phyloP scores from a whole-genome alignment of 2,113 vertebrate species.

The Hiodon alosoides region DNA sequence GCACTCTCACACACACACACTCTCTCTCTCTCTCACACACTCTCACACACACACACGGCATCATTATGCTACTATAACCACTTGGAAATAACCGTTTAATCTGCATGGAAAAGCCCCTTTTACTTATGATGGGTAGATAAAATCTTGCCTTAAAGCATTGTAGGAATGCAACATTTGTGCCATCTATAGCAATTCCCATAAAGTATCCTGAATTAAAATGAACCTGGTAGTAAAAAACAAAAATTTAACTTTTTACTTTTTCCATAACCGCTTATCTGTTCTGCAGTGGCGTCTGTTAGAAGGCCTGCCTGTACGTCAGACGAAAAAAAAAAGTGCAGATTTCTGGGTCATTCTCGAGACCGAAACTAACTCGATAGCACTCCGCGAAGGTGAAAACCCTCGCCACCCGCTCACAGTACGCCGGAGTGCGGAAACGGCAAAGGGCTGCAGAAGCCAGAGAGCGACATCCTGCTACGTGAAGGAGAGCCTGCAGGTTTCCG shows the following conservation, averaged over 20 bases:
- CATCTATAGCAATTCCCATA: not conserved
- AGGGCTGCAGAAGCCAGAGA: not conserved
- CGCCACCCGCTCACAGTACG: not conserved
- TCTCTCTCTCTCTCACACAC: slow-evolving; percentile 8
- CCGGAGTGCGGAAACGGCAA: not conserved
- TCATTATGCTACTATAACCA: slow-evolving; percentile 48
- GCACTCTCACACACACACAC: slow-evolving; percentile 4
- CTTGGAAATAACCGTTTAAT: slow-evolving; percentile 85
- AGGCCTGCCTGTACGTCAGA: too few relatives aligned
- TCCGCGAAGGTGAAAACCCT: not conserved
- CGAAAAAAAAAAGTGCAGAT: not conserved
- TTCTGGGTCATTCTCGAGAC: not conserved
- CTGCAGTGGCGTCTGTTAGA: too few relatives aligned
- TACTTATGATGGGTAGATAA: slow-evolving; percentile 64
- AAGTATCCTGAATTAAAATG: too few relatives aligned
- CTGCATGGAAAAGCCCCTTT: slow-evolving; percentile 77
- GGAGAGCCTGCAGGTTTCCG: not conserved
- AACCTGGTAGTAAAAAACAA: too few relatives aligned
- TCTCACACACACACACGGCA: slow-evolving; percentile 12
- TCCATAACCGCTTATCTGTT: too few relatives aligned
- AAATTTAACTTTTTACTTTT: too few relatives aligned
- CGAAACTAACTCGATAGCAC: not conserved
- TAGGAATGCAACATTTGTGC: not conserved
- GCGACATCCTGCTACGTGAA: not conserved
- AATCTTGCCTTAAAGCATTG: slow-evolving; percentile 75